phyloP scores from a whole-genome alignment of 2,797 vertebrate genomes.

The Amphiprion clarkii region DNA sequence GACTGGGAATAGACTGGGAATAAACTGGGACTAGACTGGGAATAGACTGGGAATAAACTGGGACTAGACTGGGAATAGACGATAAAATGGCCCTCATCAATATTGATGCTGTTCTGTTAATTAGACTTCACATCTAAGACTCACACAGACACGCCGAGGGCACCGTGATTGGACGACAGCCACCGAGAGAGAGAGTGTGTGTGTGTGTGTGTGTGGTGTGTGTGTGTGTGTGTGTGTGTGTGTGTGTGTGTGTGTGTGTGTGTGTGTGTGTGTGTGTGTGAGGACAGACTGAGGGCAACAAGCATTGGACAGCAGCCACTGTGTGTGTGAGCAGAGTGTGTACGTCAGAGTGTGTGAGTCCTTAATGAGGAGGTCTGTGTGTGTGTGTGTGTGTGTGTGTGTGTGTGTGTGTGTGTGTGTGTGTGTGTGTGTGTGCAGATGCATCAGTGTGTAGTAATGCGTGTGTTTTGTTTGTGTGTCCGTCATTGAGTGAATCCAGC shows the following conservation, averaged over 20 bases:
- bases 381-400: constrained; percentile 25
- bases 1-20: no score
- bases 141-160: constrained; percentile 74
- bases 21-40: no score
- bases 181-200: constrained; percentile 46
- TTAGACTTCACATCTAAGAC: constrained; percentile 79
- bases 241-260: constrained; percentile 30
- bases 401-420: constrained; percentile 16
- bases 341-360: constrained; percentile 38
- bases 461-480: constrained; percentile 60
- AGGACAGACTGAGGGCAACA: constrained; percentile 71
- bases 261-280: constrained; percentile 47
- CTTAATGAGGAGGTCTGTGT: constrained; percentile 63
- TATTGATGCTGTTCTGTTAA: constrained; percentile 83
- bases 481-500: constrained; percentile 77
- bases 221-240: constrained; percentile 46
- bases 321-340: constrained; percentile 43
- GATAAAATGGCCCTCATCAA: constrained; percentile 82
- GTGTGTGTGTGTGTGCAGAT: constrained; percentile 25
- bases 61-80: constrained; percentile 66
- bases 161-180: constrained; percentile 68
- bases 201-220: neutral
- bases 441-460: constrained; percentile 15
- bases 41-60: no score
- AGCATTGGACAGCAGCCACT: constrained; percentile 71